Evolutionary conservation across 2,113 vertebrate species (phyloP), one percentile per base, ranked within the genome.

Genomic region (Micromys minutus): DNA sequence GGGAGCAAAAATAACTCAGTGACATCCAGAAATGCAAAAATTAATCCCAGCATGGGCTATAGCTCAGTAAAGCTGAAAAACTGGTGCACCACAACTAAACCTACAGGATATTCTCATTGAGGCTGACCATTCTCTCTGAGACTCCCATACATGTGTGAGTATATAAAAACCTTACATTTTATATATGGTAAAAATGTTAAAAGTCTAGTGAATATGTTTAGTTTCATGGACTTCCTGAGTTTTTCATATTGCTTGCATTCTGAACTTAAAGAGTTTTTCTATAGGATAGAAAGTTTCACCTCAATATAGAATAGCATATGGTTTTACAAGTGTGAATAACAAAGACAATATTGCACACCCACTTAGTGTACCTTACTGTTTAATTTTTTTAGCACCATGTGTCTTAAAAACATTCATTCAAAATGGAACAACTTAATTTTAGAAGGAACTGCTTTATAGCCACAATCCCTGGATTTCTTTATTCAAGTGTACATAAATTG

Each of bases 1-100:
- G 1, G 21, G 4, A n/a, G 2, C 5, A 80, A 36, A 57, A 57
- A n/a, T 15, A 1, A n/a, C 21, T n/a, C 10, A 15, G 2, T 42
- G 7, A 45, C 7, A 63, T 31, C 16, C 5, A 42, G 7, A 29
- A n/a, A n/a, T 15, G 55, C 57, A 29, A 29, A 39, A 29, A 5
- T 22, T 12, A 42, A 10, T 61, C 7, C 22, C 16, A 26, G 21
- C 11, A 39, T 26, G 36, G 50, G 11, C 59, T 16, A 57, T 36
- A 24, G 36, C 3, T 29, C 80, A 83, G 22, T 10, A 22, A 61
- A 83, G 0, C 57, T 39, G 1, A 57, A 61, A 83, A 42, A 1
- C 24, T 83, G 57, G n/a, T 42, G 16, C 2, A 63, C 16, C 39
- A 39, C 12, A 9, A 13, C 26, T 67, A 67, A 13, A 65, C 5